Evolutionary conservation across 2,113 vertebrate genomes (phyloP).

Genomic region (Nettapus auritus): DNA sequence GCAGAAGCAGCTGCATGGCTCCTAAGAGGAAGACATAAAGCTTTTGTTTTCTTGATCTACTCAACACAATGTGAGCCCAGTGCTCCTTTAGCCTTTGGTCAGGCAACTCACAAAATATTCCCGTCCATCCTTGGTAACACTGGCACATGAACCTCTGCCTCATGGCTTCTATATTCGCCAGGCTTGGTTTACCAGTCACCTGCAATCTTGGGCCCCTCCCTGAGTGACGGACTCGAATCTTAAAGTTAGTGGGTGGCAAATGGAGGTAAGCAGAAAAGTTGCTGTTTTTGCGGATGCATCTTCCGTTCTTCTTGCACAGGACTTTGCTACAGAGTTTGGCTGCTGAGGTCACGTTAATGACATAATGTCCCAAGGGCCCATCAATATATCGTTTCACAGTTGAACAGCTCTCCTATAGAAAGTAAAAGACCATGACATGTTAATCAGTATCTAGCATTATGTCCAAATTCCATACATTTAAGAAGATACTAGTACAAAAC

Average conservation of each 20-base stretch:
- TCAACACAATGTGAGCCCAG: not conserved
- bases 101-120: conserved; percentile 86
- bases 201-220: conserved; percentile 66
- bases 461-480: not conserved
- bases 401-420: conserved; percentile 84
- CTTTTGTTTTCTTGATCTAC: conserved; percentile 22
- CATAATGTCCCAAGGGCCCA: conserved; percentile 84
- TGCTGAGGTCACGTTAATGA: conserved; percentile 90
- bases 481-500: not conserved
- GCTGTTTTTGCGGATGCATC: conserved; percentile 83
- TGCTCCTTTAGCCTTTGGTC: conserved; percentile 12
- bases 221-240: conserved; percentile 61
- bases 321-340: conserved; percentile 90
- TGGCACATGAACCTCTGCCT: conserved; percentile 88
- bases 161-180: conserved; percentile 79
- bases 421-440: not conserved
- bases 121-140: conserved; percentile 90
- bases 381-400: conserved; percentile 84
- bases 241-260: conserved; percentile 80
- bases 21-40: conserved; percentile 16
- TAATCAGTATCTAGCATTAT: not conserved
- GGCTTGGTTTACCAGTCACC: conserved; percentile 76
- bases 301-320: conserved; percentile 88
- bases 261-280: conserved; percentile 84
- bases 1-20: conserved; percentile 6